phyloP scores from a whole-genome alignment of 2,113 vertebrate species.

The Glaucomys volans region DNA sequence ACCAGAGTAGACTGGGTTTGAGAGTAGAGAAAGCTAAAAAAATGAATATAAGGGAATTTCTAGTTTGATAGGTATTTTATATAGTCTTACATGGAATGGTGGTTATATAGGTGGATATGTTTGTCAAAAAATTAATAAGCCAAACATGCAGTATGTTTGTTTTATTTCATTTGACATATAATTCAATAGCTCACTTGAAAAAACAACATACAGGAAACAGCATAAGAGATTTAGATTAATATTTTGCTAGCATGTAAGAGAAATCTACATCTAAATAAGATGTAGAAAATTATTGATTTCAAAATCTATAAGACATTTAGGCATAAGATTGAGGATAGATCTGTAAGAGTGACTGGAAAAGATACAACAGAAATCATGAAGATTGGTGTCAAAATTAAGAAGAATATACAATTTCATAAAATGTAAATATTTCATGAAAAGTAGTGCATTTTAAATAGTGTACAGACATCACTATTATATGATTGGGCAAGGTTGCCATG shows the following conservation, averaged over 20 bases:
- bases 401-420: neutral
- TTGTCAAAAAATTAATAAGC: neutral
- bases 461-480: neutral
- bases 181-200: neutral
- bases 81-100: neutral
- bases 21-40: neutral
- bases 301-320: neutral
- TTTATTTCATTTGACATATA: neutral
- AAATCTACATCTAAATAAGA: too few species aligned
- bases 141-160: neutral
- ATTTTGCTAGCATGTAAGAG: neutral
- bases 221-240: neutral
- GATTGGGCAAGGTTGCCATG: neutral
- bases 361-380: neutral
- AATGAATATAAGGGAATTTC: neutral
- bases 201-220: neutral
- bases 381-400: neutral
- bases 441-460: neutral
- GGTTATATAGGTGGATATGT: neutral
- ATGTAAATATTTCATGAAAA: neutral
- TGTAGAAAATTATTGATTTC: neutral
- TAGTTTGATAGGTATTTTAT: neutral
- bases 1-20: neutral
- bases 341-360: neutral
- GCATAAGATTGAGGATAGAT: neutral